Evolutionary conservation across 1,140 invertebrate species (phyloP), one percentile per base, ranked within the genome.

Genomic region (Meteorus sp.): DNA sequence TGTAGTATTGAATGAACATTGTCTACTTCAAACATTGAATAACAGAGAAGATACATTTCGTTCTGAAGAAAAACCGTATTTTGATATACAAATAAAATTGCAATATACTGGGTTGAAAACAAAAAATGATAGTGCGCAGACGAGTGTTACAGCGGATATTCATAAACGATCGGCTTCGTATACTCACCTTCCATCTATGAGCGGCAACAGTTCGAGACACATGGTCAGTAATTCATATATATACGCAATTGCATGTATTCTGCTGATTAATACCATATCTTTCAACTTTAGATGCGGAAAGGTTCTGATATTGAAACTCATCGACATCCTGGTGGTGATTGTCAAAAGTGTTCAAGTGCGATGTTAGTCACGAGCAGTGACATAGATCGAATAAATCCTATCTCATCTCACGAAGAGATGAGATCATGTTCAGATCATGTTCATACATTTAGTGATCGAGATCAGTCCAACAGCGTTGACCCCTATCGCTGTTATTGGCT

Each of bases 401-500:
- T 11, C 2, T 17, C 27, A 51, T 35, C 31, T 41, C 19, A 56
- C 43, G 27, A 22, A 9, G 25, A 56, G 15, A 23, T n/a, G 37
- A 33, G 45, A 56, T 47, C 44, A 47, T 56, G 22, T 9, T 22
- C 15, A 17, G 29, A 57, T 50, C 33, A 20, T 23, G 20, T 43
- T 1, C 48, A 41, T 56, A 43, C 57, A n/a, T 58, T 0, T 58
- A 59, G 27, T 59, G 43, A 41, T 41, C 61, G 63, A 19, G 58
- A 73, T 22, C 44, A 41, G 47, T 61, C 59, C 9, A 70, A 67
- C 61, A 69, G 39, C 53, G 50, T 70, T 9, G 69, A 71, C 41
- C 37, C 62, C 43, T 76, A 76, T 66, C 73, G 70, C 11, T 76
- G 66, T 47, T 78, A 73, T 57, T 74, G 67, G 43, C 60, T 78